A percentile compares a stretch with the other conserved stretches of the same genome.
Conservation (phyloP, 2,113 vertebrate species). For the Ornithorhynchus anatinus region DNA sequence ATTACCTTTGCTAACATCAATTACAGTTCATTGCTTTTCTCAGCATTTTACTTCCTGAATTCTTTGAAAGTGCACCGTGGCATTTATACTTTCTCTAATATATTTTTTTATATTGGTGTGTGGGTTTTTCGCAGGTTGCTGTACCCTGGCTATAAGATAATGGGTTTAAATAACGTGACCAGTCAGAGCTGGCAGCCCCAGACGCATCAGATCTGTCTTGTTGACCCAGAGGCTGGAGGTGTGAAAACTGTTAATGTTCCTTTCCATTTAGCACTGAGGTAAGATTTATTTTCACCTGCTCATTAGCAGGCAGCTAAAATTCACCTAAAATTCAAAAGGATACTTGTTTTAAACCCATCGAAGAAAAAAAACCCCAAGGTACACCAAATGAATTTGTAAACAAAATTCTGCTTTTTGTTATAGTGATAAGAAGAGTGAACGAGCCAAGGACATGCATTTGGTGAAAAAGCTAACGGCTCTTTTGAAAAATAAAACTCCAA, state of each 20-base stretch:
- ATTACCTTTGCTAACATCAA: too few relatives aligned
- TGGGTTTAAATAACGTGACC: constrained; percentile 97
- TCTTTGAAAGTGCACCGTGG: not conserved
- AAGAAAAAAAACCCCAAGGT: not conserved
- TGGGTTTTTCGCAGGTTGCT: constrained; percentile 77
- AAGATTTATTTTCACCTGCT: not conserved
- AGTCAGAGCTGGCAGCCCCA: constrained; percentile 96
- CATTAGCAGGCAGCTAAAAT: too few relatives aligned
- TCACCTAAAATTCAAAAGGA: not conserved
- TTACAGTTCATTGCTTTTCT: too few relatives aligned
- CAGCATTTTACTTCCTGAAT: rapidly evolving
- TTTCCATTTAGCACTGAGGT: constrained; percentile 97
- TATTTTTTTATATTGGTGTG: not conserved
- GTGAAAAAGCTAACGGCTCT: constrained; percentile 84
- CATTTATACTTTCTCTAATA: not conserved
- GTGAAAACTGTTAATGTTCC: constrained; percentile 89
- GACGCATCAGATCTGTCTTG: constrained; percentile 94
- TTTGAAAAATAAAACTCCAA: constrained; percentile 77
- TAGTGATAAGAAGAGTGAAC: constrained; percentile 97
- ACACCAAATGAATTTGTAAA: not conserved
- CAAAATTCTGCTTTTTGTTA: constrained; percentile 18
- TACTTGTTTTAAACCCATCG: not conserved
- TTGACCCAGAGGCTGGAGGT: constrained; percentile 86
- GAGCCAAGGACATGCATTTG: constrained; percentile 95
- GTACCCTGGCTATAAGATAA: constrained; percentile 95